phyloP scores from a whole-genome alignment of 2,113 vertebrate genomes.

The Scytalopus superciliaris region DNA sequence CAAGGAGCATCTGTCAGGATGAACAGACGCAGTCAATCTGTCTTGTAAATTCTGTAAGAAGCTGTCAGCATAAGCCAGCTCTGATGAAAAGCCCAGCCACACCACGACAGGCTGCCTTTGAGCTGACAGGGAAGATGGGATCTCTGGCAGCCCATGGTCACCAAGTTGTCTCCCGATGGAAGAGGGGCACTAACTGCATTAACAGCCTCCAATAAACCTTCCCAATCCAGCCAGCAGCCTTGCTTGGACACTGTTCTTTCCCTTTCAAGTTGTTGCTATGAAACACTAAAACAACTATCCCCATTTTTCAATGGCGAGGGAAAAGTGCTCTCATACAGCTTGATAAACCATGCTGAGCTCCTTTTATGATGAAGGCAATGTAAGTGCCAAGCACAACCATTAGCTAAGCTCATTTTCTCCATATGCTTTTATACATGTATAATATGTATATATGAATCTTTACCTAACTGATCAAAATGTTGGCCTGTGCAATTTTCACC shows the following conservation, averaged over 20 bases:
- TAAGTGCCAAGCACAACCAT: background rate
- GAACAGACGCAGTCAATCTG: background rate
- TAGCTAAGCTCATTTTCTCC: background rate
- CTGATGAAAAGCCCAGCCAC: background rate
- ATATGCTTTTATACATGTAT: background rate
- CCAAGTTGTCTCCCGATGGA: background rate
- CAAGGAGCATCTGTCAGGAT: background rate
- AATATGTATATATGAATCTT: background rate
- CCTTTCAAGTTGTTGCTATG: background rate
- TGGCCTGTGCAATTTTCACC: background rate
- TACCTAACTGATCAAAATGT: background rate
- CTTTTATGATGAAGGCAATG: background rate
- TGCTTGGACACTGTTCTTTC: background rate
- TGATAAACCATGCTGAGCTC: background rate
- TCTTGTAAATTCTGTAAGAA: background rate
- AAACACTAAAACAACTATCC: background rate
- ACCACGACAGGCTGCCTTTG: background rate
- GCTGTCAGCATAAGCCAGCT: background rate
- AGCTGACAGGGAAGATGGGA: background rate
- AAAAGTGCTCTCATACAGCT: background rate
- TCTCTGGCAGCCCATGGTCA: background rate
- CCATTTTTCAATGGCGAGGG: background rate
- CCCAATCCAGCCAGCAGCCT: background rate
- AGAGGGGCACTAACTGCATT: background rate
- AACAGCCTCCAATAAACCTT: background rate